Base-by-base conservation (phyloP, 2,797 vertebrate species). In the Sebastes nivosus region DNA sequence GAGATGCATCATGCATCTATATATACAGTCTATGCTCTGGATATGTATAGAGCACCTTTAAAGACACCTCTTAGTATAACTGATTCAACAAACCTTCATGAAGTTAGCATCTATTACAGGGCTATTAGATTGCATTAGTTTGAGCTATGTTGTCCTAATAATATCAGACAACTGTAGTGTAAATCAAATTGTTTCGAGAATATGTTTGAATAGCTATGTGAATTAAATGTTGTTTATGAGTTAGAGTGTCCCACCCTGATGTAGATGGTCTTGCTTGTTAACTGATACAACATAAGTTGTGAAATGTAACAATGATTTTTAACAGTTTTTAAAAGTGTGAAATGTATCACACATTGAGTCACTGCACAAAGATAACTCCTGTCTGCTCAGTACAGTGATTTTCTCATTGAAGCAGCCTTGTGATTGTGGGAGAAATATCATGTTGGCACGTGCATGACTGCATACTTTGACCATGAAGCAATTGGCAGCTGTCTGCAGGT, bases 241-340 rank as follows among this genome's bases (percentile, higher is more conserved):
- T 52, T 36, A 30, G 3, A 72, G 42, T 34, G 1, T 30, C 25
- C 18, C 7, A 14, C 13, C 34, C 6, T n/a, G 36, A 27, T 72
- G 4, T 46, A 63, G 22, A 52, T 22, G 11, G 20, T 29, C 29
- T 30, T 1, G 3, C 13, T 59, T 34, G 13, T 65, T 59, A n/a
- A 22, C 22, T 60, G 10, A 54, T 29, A 34, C 14, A 76, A 29
- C 60, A 38, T 66, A 74, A 9, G 24, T 61, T 71, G 27, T 73
- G 10, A 63, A 71, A 76, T 22, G 14, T 52, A 57, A 38, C 46
- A 30, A 29, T 54, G 18, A 36, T 66, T 52, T 57, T 24, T n/a
- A 20, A 29, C 66, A 80, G 32, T 67, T 74, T 38, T 67, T 6
- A 30, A 14, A 67, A 2, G 60, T 83, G 73, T 68, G 57, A 82